Evolutionary conservation across 2,113 vertebrate genomes (phyloP).

Genomic region (Scomber japonicus): DNA sequence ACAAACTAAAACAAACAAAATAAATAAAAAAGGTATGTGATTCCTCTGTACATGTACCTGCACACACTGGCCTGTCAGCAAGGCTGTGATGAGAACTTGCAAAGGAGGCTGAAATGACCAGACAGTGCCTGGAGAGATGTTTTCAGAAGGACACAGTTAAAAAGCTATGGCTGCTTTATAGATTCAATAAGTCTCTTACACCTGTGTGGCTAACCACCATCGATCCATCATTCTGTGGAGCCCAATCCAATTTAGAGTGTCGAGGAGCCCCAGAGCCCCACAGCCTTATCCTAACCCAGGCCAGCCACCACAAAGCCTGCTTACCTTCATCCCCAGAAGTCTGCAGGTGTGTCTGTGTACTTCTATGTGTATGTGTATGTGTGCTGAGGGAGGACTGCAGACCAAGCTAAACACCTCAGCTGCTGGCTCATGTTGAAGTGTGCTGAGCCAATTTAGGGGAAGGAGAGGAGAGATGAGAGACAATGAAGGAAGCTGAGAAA

Average conservation of each 20-base stretch:
- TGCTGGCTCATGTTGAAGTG: constrained; percentile 76
- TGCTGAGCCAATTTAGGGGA: constrained; percentile 57
- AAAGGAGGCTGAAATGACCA: constrained; percentile 63
- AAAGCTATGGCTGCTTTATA: constrained; percentile 76
- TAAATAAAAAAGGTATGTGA: constrained; percentile 16
- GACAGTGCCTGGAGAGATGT: constrained; percentile 67
- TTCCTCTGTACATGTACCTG: constrained; percentile 27
- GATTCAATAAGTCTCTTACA: constrained; percentile 81
- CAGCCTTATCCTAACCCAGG: constrained; percentile 81
- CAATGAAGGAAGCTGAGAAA: constrained; percentile 28
- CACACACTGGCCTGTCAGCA: constrained; percentile 19
- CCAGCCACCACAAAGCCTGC: constrained; percentile 78
- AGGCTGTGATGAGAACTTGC: constrained; percentile 31
- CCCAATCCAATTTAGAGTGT: constrained; percentile 81
- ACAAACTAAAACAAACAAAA: not conserved
- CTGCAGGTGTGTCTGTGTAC: constrained; percentile 65
- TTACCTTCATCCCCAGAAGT: constrained; percentile 80
- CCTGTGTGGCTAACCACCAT: constrained; percentile 80
- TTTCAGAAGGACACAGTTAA: constrained; percentile 74
- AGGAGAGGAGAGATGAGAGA: constrained; percentile 42
- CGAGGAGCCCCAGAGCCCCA: constrained; percentile 72
- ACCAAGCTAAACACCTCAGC: constrained; percentile 77
- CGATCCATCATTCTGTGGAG: constrained; percentile 80
- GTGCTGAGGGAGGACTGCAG: constrained; percentile 59
- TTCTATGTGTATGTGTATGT: constrained; percentile 44